Conservation (phyloP, 1,140 invertebrate genomes). For the Drosophila tani region DNA sequence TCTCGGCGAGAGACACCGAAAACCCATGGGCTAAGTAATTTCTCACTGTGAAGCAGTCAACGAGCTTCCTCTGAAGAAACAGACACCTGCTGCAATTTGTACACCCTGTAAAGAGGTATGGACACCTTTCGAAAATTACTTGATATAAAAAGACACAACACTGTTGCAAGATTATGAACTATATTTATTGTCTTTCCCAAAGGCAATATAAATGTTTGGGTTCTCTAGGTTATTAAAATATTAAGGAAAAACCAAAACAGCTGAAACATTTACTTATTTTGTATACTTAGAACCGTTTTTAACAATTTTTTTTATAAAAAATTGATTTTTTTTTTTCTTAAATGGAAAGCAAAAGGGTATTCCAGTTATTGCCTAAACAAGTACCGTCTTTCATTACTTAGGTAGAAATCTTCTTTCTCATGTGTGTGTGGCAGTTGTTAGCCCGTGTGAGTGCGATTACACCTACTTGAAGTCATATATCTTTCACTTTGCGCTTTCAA, state of each 20-base stretch:
- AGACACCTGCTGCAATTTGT: conserved; percentile 72
- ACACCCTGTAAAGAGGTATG: not conserved
- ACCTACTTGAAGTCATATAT: conserved; percentile 83
- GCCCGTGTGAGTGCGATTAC: conserved; percentile 70
- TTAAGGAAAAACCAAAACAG: too few species aligned
- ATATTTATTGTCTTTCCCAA: not conserved
- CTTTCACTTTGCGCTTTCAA: conserved; percentile 83
- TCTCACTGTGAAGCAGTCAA: conserved; percentile 64
- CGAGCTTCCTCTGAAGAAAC: conserved; percentile 58
- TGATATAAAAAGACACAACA: too few species aligned
- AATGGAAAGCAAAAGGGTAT: conserved; percentile 2
- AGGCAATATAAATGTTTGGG: accelerated
- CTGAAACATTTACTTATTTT: not conserved
- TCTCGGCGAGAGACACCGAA: conserved; percentile 29
- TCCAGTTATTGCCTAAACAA: not conserved
- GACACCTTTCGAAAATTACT: not conserved
- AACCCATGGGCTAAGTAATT: conserved; percentile 63
- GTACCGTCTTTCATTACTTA: not conserved
- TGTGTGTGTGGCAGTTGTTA: conserved; percentile 32
- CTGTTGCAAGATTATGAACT: too few species aligned
- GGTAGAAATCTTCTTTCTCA: not conserved
- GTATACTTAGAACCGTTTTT: too few species aligned
- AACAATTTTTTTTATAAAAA: too few species aligned
- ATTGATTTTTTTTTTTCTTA: too few species aligned
- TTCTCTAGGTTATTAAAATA: not conserved